Evolutionary conservation across 2,888 invertebrate species (phyloP), one percentile per base, ranked within the genome.

Genomic region (Phrixothrix hirtus): DNA sequence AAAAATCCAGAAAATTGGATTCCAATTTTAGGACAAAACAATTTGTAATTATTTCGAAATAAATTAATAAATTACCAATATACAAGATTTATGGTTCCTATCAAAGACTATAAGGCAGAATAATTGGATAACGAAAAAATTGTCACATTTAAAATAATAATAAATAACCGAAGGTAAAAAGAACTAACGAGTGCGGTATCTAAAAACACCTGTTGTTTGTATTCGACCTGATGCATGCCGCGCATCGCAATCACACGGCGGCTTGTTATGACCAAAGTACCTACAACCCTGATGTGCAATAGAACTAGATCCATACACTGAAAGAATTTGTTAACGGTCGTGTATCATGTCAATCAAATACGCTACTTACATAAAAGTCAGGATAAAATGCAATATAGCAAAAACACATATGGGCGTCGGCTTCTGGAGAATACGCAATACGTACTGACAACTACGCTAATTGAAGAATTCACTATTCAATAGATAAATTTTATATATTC

Each of bases 131-230:
- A 25, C 15, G 34, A 62, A 60, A 63, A 62, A 64, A 60, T 65
- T 59, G 64, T 62, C 62, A 58, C 62, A 64, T 60, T 62, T 62
- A 59, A 63, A 64, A 64, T 66, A 64, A 64, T 66, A 61, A 66
- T 66, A 66, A 66, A 66, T 66, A 64, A 64, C 58, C 41, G 31
- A 34, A 31, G 49, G 51, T 49, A 58, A 63, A 64, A 63, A 63
- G 60, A 54, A 56, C 56, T 64, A 64, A 66, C 66, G 63, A 66
- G 61, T 59, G 63, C 61, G 57, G 60, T 58, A 57, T 62, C 61
- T 59, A 64, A 66, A 66, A 66, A 66, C 66, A 66, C 64, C 66
- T 66, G 66, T 66, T 66, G 66, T 66, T 62, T 61, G 61, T 57
- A 59, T 59, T 62, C 61, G 58, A 60, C 53, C 47, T 53, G 53